These are phyloP conservation scores for Limnephilus auricula DNA, from an alignment of 2,888 invertebrate species.

Conservation along the genomic window DNA sequence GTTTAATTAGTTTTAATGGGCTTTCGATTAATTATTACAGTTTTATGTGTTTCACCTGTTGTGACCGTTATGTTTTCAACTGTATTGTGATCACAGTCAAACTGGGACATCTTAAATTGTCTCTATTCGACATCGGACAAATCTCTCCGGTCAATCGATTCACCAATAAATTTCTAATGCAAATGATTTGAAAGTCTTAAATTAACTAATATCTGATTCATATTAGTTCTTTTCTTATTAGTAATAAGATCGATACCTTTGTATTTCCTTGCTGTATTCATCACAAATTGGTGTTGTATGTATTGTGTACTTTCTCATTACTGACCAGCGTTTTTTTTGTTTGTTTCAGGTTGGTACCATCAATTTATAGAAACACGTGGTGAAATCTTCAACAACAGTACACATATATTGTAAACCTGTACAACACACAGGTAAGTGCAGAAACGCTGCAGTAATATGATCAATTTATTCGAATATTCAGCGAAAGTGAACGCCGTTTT, in stretches of 20 bases:
- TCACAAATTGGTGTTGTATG: background rate
- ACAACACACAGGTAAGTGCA: background rate
- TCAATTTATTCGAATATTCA: background rate
- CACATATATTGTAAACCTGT: background rate
- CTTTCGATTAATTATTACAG: background rate
- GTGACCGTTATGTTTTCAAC: background rate
- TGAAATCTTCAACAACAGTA: background rate
- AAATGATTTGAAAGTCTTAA: background rate
- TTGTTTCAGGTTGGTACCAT: background rate
- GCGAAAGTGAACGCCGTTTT: background rate
- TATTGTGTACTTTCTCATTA: background rate
- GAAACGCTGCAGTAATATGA: background rate
- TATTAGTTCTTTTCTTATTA: background rate
- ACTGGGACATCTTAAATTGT: background rate
- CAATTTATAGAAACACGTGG: background rate
- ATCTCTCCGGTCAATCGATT: background rate
- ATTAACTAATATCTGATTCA: background rate
- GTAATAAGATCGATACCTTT: background rate
- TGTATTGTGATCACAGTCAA: background rate
- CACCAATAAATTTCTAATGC: background rate
- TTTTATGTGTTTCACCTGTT: background rate
- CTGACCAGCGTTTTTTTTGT: background rate
- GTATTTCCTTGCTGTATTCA: background rate
- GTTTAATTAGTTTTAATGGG: background rate
- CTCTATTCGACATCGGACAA: background rate